phyloP scores from a whole-genome alignment of 2,888 invertebrate genomes.

The Drosophila melanosoma region DNA sequence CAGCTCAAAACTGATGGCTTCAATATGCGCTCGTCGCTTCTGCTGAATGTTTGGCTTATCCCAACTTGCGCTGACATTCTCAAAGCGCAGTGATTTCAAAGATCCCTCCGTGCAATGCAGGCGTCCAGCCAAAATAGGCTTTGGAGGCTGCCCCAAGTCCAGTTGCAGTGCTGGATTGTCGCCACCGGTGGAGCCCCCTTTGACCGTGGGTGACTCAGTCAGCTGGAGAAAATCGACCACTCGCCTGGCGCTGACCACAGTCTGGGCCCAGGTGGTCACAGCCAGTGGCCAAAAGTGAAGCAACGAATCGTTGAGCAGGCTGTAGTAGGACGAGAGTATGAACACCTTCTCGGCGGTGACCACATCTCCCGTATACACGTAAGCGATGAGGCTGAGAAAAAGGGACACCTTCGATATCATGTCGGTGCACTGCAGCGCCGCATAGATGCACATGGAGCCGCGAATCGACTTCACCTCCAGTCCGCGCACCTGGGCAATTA shows the following conservation, averaged over 20 bases:
- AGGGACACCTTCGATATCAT: constrained; percentile 92
- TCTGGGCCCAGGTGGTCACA: constrained; percentile 91
- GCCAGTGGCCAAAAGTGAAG: constrained; percentile 92
- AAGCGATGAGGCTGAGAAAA: constrained; percentile 90
- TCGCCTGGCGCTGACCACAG: constrained; percentile 89
- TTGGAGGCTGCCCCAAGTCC: constrained; percentile 61
- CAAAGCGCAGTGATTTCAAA: constrained; percentile 51
- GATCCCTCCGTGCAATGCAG: constrained; percentile 67
- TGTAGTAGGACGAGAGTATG: constrained; percentile 92
- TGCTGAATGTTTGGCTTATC: constrained; percentile 68
- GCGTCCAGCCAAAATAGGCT: constrained; percentile 66
- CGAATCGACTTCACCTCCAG: constrained; percentile 87
- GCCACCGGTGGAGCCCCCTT: constrained; percentile 37
- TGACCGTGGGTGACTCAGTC: constrained; percentile 61
- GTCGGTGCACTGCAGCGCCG: constrained; percentile 85
- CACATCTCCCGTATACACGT: constrained; percentile 87
- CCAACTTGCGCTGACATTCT: constrained; percentile 87
- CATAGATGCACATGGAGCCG: constrained; percentile 85
- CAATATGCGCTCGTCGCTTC: constrained; percentile 66
- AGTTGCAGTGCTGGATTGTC: constrained; percentile 72
- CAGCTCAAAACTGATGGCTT: constrained; percentile 85
- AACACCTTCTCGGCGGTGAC: constrained; percentile 92
- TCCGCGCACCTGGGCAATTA: constrained; percentile 90
- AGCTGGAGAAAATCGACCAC: constrained; percentile 88
- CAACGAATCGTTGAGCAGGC: constrained; percentile 90